phyloP scores from a whole-genome alignment of 2,888 invertebrate species.

The Cerastis rubricosa region DNA sequence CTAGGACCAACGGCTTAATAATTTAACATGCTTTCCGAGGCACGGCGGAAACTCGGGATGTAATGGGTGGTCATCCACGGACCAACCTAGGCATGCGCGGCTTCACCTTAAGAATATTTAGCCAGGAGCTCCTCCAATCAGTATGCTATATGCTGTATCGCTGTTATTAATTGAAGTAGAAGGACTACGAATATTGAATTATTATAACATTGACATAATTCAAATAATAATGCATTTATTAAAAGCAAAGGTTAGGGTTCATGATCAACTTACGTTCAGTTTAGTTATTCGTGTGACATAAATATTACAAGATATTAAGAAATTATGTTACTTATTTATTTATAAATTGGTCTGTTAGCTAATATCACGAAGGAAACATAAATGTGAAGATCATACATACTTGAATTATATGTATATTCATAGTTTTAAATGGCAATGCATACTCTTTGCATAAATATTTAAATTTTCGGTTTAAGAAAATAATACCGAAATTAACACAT shows the following conservation, averaged over 20 bases:
- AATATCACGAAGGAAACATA: conserved; percentile 35
- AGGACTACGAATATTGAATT: not conserved
- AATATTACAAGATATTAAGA: conserved; percentile 12
- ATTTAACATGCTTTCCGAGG: too few species aligned
- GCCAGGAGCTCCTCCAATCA: too few species aligned
- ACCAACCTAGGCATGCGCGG: too few species aligned
- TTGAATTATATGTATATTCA: conserved; percentile 25
- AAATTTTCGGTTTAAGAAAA: not conserved
- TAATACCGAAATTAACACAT: not conserved
- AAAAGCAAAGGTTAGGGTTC: not conserved
- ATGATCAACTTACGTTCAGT: not conserved
- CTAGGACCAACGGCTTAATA: too few species aligned
- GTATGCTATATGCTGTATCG: too few species aligned
- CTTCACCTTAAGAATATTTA: too few species aligned
- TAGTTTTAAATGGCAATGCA: conserved; percentile 26
- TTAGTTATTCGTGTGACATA: not conserved
- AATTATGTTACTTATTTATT: conserved; percentile 1
- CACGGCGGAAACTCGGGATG: too few species aligned
- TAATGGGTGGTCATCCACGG: too few species aligned
- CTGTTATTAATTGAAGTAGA: not conserved
- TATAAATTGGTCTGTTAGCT: not conserved
- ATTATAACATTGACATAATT: not conserved
- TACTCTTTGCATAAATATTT: not conserved
- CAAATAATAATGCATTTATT: not conserved
- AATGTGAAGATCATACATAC: conserved; percentile 51